A percentile compares a stretch with the other conserved stretches of the same genome.
phyloP scores from a whole-genome alignment of 92 coral and sea anemone species.

The Heliopora coerulea region DNA sequence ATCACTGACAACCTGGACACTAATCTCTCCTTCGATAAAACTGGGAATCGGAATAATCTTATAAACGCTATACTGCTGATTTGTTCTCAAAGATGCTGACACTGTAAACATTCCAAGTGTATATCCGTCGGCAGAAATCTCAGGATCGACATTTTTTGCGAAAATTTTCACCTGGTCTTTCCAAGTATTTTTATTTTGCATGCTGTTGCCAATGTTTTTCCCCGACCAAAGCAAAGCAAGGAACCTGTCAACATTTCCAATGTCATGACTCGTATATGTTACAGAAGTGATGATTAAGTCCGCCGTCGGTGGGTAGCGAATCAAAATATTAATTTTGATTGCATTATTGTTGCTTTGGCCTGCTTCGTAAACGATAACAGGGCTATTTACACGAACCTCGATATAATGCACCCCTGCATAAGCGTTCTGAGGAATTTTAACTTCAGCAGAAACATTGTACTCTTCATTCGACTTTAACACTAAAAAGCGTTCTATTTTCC shows the following conservation, averaged over 20 bases:
- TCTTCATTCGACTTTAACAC: neutral
- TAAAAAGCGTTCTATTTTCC: neutral
- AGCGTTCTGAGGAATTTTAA: conserved; percentile 29
- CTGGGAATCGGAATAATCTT: conserved; percentile 47
- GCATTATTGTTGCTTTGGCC: conserved; percentile 47
- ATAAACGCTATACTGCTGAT: conserved; percentile 57
- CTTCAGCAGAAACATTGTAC: neutral
- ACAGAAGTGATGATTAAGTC: conserved; percentile 46
- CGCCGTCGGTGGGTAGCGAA: conserved; percentile 53
- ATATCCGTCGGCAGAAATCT: neutral
- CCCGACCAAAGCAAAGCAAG: conserved; percentile 57
- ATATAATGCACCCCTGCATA: conserved; percentile 55
- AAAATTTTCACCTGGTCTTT: conserved; percentile 52
- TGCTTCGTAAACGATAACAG: conserved; percentile 40
- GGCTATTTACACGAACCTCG: conserved; percentile 51
- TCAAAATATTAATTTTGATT: conserved; percentile 15
- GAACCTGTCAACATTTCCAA: conserved; percentile 46
- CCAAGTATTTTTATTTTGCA: conserved; percentile 51
- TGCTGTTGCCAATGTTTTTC: conserved; percentile 52
- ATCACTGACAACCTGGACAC: conserved; percentile 56
- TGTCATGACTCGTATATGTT: conserved; percentile 37
- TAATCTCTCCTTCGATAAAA: conserved; percentile 51
- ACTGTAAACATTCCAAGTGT: neutral
- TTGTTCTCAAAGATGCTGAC: conserved; percentile 48
- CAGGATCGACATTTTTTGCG: neutral